Evolutionary conservation across 1,140 invertebrate species (phyloP), one percentile per base, ranked within the genome.

Genomic region (Drosophila sulfurigaster): DNA sequence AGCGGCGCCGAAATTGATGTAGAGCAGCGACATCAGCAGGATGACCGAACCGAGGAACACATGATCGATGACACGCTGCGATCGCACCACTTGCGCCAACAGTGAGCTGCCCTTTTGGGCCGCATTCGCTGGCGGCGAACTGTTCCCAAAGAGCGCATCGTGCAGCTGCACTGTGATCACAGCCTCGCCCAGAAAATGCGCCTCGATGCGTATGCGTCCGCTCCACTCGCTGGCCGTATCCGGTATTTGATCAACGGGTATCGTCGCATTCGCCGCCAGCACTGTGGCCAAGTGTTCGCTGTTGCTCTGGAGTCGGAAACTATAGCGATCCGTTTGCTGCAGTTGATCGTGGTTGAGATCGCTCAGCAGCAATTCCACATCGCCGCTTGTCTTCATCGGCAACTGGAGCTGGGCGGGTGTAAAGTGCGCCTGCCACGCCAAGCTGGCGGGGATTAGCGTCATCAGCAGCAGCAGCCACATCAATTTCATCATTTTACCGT

Each of bases 1-100:
- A 0, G 98, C 97, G 92, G 97, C 98, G 0, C 98, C 98, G 94
- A 99, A 98, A 93, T 99, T 98, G 49, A 99, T 96, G 90, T 98
- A 99, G 71, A 98, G 95, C 51, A 98, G 93, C 0, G 96, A 95
- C 57, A 98, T 97, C 49, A 99, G 94, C 52, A 95, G 92, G 6
- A 96, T 95, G 3, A 98, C 95, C 64, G 96, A 96, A 43, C 93
- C 94, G 0, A 96, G 96, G 80, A 98, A 99, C 13, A 97, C 92
- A 5, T 93, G 94, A 91, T 98, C 97, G 15, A 98, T 94, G 16
- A 94, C 67, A 48, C 95, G 92, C 46, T 94, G 86, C 64, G 95
- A 93, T 30, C 96, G 92, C 60, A 95, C 93, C 0, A 97, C 95
- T 8, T 93, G 94, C 5, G 97, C 69, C 16, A 76, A 16, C 43